phyloP scores from a whole-genome alignment of 2,113 vertebrate species.

The Diphyllodes magnificus region DNA sequence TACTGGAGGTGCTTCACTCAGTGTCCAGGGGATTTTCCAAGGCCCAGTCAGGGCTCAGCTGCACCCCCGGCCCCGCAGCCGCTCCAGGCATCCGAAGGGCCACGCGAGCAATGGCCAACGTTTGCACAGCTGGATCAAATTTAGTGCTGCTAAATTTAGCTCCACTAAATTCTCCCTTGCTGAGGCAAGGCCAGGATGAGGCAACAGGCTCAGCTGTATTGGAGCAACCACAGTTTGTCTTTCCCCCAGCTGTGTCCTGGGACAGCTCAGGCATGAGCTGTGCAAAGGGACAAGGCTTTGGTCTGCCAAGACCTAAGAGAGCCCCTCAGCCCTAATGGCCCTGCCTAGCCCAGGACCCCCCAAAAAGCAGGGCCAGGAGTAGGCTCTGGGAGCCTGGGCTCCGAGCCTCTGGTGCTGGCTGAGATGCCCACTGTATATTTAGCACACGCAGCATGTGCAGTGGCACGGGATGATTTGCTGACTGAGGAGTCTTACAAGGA shows the following conservation, averaged over 20 bases:
- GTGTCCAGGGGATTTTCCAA: rapidly evolving
- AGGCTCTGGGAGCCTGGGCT: neutral
- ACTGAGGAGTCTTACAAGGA: neutral
- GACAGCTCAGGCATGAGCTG: rapidly evolving
- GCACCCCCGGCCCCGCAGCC: neutral
- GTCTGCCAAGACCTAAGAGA: neutral
- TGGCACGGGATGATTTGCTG: neutral
- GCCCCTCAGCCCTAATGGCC: neutral
- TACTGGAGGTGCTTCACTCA: rapidly evolving
- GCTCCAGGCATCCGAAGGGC: neutral
- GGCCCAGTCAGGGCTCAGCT: neutral
- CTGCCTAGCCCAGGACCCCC: neutral
- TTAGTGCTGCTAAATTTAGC: neutral
- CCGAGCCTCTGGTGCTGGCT: rapidly evolving
- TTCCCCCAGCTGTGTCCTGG: neutral
- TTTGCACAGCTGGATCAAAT: neutral
- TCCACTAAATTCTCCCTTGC: neutral
- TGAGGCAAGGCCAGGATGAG: neutral
- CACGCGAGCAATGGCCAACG: rapidly evolving
- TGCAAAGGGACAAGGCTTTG: neutral
- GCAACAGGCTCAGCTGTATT: rapidly evolving
- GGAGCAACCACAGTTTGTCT: neutral
- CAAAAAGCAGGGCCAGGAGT: neutral
- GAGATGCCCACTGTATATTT: neutral
- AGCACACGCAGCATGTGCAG: neutral